Percentiles rank a stretch among this genome's conserved stretches.
These are phyloP conservation scores for Lottia gigantea DNA, from an alignment of 2,888 invertebrate genomes.

Conservation along the genomic window DNA sequence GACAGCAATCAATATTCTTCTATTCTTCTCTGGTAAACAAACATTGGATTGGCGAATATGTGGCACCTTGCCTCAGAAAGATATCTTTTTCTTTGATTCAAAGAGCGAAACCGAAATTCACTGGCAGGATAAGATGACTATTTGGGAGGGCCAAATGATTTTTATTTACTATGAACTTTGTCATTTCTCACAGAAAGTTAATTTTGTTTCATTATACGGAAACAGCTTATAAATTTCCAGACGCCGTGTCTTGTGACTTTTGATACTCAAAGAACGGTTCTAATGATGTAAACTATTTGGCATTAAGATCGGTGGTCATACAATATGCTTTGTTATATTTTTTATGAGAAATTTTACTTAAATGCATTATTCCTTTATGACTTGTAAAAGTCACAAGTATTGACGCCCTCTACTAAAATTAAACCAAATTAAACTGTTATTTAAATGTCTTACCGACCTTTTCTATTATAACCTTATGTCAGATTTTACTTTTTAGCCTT, in stretches of 20 bases:
- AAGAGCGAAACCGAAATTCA: neutral
- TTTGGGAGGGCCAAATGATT: neutral
- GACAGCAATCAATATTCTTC: neutral
- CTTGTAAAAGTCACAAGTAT: too few relatives aligned
- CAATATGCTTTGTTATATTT: too few relatives aligned
- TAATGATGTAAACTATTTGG: too few relatives aligned
- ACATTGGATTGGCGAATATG: neutral
- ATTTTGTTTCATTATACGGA: neutral
- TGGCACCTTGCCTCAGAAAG: neutral
- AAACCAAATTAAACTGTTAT: too few relatives aligned
- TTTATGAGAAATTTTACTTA: too few relatives aligned
- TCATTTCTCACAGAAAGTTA: neutral
- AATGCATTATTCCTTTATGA: too few relatives aligned
- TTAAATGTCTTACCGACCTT: too few relatives aligned
- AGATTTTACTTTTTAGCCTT: too few relatives aligned
- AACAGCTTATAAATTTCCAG: neutral
- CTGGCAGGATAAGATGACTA: neutral
- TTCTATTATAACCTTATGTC: too few relatives aligned
- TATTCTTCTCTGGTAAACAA: too few relatives aligned
- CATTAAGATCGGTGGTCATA: too few relatives aligned
- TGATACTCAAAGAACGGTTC: neutral
- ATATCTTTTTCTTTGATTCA: constrained; percentile 2
- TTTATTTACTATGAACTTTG: neutral
- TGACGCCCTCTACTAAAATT: too few relatives aligned
- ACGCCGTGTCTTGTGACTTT: neutral